Evolutionary conservation across 2,797 vertebrate genomes (phyloP).

Genomic region (Sphaeramia orbicularis): DNA sequence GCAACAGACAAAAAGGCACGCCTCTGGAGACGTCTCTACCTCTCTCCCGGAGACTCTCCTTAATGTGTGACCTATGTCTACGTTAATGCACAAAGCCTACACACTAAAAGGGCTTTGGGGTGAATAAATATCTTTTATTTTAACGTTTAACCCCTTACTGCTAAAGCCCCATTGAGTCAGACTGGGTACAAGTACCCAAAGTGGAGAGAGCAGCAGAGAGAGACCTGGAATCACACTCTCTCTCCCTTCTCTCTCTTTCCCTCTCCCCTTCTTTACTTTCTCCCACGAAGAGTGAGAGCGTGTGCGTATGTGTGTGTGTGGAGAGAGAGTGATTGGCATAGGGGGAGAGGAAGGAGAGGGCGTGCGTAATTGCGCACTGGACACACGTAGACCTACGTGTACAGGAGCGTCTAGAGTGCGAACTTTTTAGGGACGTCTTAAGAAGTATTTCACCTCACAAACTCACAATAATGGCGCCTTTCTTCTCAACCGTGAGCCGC

Average conservation of each 20-base stretch:
- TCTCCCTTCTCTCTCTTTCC: constrained; percentile 75
- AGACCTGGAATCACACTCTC: constrained; percentile 82
- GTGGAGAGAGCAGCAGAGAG: constrained; percentile 84
- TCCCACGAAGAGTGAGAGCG: constrained; percentile 77
- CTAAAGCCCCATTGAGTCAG: constrained; percentile 85
- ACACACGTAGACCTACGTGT: constrained; percentile 45
- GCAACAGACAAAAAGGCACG: constrained; percentile 69
- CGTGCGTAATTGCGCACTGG: constrained; percentile 73
- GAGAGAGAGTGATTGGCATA: constrained; percentile 28
- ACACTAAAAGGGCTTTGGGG: constrained; percentile 69
- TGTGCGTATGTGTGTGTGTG: constrained; percentile 56
- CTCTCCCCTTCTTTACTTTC: constrained; percentile 81
- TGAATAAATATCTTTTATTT: constrained; percentile 80
- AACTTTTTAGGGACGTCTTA: constrained; percentile 36
- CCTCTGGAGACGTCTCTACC: constrained; percentile 73
- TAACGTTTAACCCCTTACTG: constrained; percentile 75
- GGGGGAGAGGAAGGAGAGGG: constrained; percentile 58
- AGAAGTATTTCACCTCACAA: constrained; percentile 31
- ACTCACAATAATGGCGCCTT: constrained; percentile 26
- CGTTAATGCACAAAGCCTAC: constrained; percentile 71
- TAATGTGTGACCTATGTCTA: constrained; percentile 65
- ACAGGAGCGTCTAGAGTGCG: constrained; percentile 29
- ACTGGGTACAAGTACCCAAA: constrained; percentile 80
- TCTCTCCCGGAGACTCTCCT: constrained; percentile 67
- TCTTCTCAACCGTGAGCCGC: constrained; percentile 9